phyloP scores from a whole-genome alignment of 2,113 vertebrate genomes.

The Callocephalon fimbriatum region DNA sequence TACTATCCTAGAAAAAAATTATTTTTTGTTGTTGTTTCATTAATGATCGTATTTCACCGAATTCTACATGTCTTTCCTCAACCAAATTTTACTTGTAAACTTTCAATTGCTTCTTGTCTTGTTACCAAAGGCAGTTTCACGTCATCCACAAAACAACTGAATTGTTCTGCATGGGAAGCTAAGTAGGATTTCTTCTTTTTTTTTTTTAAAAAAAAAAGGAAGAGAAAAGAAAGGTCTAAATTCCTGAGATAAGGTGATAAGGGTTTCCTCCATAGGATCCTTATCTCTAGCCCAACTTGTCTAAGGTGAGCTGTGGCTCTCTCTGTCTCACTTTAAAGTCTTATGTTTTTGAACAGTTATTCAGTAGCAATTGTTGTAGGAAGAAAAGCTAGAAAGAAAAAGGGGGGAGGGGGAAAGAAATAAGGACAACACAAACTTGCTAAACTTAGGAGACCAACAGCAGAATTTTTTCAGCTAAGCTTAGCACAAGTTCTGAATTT shows the following conservation, averaged over 20 bases:
- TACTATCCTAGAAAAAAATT: not conserved
- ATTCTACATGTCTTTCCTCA: not conserved
- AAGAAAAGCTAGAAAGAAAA: not conserved
- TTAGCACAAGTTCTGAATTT: conserved; percentile 32
- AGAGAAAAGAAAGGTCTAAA: not conserved
- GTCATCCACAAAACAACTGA: not conserved
- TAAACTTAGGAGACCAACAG: not conserved
- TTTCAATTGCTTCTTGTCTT: not conserved
- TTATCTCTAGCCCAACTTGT: not conserved
- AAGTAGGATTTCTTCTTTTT: not conserved
- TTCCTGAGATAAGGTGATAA: not conserved
- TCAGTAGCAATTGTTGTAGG: not conserved
- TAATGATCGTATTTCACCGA: not conserved
- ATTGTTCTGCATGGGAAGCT: not conserved
- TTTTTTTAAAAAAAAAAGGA: not conserved
- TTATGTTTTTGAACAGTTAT: not conserved
- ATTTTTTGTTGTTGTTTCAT: not conserved
- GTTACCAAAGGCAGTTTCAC: not conserved
- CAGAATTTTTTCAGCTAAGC: not conserved
- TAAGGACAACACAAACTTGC: not conserved
- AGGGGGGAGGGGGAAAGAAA: not conserved
- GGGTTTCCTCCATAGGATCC: not conserved
- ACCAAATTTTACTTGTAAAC: not conserved
- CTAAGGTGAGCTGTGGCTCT: not conserved
- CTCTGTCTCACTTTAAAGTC: not conserved